Conservation (phyloP, 2,113 vertebrate genomes). For the Poeciliopsis retropinna region DNA sequence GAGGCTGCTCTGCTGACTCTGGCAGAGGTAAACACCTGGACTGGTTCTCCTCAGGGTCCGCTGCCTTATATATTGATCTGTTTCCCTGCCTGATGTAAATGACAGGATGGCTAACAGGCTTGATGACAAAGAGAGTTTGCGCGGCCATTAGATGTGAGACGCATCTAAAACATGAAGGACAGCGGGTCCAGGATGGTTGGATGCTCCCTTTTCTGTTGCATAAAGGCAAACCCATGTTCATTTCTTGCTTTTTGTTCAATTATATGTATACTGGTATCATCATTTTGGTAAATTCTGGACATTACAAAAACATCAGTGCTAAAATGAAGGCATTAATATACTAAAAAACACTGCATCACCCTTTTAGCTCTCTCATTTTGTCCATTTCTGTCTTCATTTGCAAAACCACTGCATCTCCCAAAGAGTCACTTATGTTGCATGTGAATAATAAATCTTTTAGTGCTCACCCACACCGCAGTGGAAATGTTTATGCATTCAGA, state of each 20-base stretch:
- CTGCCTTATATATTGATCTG: no score
- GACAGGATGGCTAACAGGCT: no score
- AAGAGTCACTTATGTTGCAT: slow-evolving; percentile 12
- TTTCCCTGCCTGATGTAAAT: no score
- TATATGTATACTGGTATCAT: slow-evolving; percentile 6
- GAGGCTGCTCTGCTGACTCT: no score
- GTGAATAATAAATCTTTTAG: slow-evolving; percentile 24
- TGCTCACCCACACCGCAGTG: slow-evolving; percentile 51
- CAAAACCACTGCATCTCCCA: no score
- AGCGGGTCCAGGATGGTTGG: no score
- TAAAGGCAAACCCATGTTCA: not conserved
- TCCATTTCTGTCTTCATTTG: slow-evolving; percentile 30
- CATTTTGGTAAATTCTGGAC: slow-evolving; percentile 10
- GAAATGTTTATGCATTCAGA: slow-evolving; percentile 52
- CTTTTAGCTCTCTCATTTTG: slow-evolving; percentile 17
- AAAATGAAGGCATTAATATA: not conserved
- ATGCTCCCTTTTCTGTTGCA: no score
- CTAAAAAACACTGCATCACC: slow-evolving; percentile 6
- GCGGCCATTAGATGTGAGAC: no score
- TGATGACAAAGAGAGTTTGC: no score
- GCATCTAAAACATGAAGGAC: no score
- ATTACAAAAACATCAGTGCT: slow-evolving; percentile 26
- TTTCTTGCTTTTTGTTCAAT: slow-evolving; percentile 18
- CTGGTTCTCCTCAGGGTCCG: no score
- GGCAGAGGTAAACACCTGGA: no score